These are phyloP conservation scores for Chloroceryle inda DNA, from an alignment of 2,797 vertebrate genomes.

Conservation along the genomic window DNA sequence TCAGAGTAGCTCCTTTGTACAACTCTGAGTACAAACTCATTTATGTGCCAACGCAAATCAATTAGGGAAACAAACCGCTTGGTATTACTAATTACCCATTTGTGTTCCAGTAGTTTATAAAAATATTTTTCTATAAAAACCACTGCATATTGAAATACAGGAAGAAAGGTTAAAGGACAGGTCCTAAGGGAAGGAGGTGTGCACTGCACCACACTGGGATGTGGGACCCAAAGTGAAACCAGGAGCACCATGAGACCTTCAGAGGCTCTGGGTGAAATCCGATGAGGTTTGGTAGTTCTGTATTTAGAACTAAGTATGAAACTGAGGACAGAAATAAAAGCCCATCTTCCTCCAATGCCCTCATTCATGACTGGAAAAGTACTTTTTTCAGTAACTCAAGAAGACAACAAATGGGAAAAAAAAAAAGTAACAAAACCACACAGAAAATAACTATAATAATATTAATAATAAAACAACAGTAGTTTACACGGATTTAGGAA, in stretches of 20 bases:
- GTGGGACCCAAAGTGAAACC: background rate
- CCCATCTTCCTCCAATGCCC: background rate
- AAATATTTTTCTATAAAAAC: background rate
- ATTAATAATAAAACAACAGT: background rate
- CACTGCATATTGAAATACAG: background rate
- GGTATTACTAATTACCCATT: background rate
- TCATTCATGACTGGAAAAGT: background rate
- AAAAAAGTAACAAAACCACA: background rate
- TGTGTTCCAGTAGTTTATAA: background rate
- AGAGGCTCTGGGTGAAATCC: background rate
- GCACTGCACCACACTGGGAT: background rate
- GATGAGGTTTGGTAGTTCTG: accelerated
- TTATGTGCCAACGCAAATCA: background rate
- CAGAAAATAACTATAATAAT: background rate
- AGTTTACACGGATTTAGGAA: background rate
- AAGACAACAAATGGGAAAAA: background rate
- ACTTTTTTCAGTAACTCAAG: background rate
- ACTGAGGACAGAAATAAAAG: background rate
- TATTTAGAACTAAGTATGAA: background rate
- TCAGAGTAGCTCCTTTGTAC: background rate
- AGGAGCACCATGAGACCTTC: background rate
- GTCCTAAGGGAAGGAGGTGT: background rate
- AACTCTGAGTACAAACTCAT: background rate
- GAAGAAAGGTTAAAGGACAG: background rate
- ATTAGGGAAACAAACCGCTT: background rate